Evolutionary conservation across 2,797 vertebrate species (phyloP).

Genomic region (Otolemur crassicaudatus): DNA sequence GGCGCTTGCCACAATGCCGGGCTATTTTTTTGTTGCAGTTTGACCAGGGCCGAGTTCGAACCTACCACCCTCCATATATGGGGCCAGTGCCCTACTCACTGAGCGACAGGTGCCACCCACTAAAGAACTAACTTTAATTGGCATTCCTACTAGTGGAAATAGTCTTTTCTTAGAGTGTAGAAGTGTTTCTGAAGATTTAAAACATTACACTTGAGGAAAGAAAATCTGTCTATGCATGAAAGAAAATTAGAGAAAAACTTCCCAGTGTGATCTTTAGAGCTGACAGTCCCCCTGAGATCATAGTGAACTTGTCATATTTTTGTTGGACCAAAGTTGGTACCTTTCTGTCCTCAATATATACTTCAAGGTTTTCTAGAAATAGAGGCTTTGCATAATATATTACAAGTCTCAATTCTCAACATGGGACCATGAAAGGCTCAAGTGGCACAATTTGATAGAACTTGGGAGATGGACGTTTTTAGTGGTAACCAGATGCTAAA

Average conservation of each 20-base stretch:
- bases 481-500: not conserved
- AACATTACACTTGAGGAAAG: not conserved
- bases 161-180: not conserved
- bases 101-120: too few relatives aligned
- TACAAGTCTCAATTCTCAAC: not conserved
- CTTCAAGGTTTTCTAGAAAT: not conserved
- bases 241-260: slow-evolving; percentile 42
- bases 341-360: not conserved
- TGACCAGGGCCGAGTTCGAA: too few relatives aligned
- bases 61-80: too few relatives aligned
- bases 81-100: too few relatives aligned
- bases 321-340: not conserved
- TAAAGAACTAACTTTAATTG: slow-evolving; percentile 13
- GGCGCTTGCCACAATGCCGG: too few relatives aligned
- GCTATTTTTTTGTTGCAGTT: too few relatives aligned
- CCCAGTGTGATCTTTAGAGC: not conserved
- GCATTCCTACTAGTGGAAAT: not conserved
- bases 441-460: not conserved
- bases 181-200: not conserved
- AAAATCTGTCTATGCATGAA: not conserved
- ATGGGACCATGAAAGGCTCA: not conserved
- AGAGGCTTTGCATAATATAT: not conserved
- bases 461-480: not conserved
- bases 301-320: not conserved
- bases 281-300: not conserved